Evolutionary conservation across 2,797 vertebrate species (phyloP), one percentile per base, ranked within the genome.

Genomic region (Lutjanus campechanus): DNA sequence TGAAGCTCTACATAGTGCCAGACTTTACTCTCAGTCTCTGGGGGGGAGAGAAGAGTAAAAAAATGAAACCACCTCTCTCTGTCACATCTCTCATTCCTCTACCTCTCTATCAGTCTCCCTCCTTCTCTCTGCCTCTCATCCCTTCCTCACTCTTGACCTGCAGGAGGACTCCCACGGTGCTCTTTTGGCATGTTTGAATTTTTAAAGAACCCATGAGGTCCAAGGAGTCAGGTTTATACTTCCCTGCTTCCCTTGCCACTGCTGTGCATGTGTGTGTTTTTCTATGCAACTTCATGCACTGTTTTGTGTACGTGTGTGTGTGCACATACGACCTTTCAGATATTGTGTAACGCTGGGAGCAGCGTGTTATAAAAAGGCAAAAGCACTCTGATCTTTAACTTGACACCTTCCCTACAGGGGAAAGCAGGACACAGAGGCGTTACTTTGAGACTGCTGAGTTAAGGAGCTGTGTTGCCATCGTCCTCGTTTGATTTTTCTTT

Each of bases 381-480:
- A 89, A 75, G 82, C 82, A 82, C 84, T 85, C 65, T 91, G 93
- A 91, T 90, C 91, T 93, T 93, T 91, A 93, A 93, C 89, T 82
- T 79, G 89, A 94, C 85, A 94, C 93, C 89, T 36, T 77, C 79
- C 84, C 77, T 60, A 25, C 62, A 25, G 85, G 75, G 82, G 71
- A 78, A 73, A 70, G 64, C 58, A 54, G 77, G 58, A 66, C 75
- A 75, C 79, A 46, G 68, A 49, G 15, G 53, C 47, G 15, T 63
- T 54, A 69, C 73, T 70, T 49, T 44, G 62, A 82, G 54, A 63
- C 55, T 65, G 65, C 79, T 62, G 77, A 87, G 60, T 46, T 69
- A 70, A 47, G 77, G 51, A 80, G 77, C 83, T 82, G 72, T 76
- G 60, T 71, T 73, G 76, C 75, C 5, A 7, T 67, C 47, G 58